Conservation (phyloP, 2,113 vertebrate genomes). For the Pseudolaguvia tuberculata region DNA sequence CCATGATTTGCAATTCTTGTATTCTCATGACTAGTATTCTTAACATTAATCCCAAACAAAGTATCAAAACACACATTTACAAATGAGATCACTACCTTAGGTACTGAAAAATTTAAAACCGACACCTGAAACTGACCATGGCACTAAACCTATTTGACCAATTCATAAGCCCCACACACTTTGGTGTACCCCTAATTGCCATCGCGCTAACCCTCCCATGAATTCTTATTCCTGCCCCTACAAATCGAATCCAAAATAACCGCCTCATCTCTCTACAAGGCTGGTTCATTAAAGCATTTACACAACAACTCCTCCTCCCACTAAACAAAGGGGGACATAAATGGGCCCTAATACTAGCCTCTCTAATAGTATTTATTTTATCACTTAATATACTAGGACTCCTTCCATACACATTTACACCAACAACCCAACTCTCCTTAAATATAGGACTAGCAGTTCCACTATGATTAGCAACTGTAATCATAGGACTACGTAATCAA, state of each 20-base stretch:
- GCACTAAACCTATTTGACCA: constrained; percentile 43
- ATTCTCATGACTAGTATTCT: constrained; percentile 26
- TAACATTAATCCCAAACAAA: constrained; percentile 24
- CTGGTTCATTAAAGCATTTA: constrained; percentile 32
- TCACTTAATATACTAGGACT: constrained; percentile 29
- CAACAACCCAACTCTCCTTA: constrained; percentile 40
- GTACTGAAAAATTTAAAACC: background rate
- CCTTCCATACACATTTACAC: constrained; percentile 46
- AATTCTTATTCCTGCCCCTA: background rate
- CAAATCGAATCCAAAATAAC: constrained; percentile 1
- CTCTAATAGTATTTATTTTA: constrained; percentile 35
- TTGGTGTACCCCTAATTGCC: constrained; percentile 11
- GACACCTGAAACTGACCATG: constrained; percentile 45
- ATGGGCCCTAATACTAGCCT: constrained; percentile 17
- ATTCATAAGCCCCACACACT: constrained; percentile 18
- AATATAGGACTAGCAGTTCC: constrained; percentile 31
- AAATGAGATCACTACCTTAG: background rate
- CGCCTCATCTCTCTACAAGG: constrained; percentile 16
- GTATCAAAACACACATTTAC: background rate
- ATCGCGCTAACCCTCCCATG: constrained; percentile 7
- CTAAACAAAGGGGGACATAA: constrained; percentile 15
- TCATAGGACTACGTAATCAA: constrained; percentile 42
- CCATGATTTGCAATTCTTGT: constrained; percentile 35
- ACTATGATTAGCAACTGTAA: constrained; percentile 35
- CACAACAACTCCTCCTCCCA: constrained; percentile 26